Evolutionary conservation across 1,140 invertebrate species (phyloP).

Genomic region (Drosophila kanapiae): DNA sequence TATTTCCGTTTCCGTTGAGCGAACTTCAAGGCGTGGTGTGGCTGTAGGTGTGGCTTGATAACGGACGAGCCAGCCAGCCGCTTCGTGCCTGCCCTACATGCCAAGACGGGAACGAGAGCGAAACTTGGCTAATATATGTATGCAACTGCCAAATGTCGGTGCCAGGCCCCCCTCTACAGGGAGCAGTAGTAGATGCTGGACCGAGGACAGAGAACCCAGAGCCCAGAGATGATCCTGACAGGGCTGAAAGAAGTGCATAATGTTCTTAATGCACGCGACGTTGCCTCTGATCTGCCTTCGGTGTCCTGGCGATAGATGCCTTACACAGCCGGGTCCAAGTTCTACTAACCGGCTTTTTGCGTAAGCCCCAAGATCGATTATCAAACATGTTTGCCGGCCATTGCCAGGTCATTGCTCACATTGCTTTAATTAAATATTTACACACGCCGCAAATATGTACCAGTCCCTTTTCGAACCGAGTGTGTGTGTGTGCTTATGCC

Average conservation of each 20-base stretch:
- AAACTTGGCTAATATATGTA: constrained; percentile 49
- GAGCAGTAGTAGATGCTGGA: neutral
- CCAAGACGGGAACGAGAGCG: neutral
- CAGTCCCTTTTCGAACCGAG: neutral
- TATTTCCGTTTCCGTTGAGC: constrained; percentile 66
- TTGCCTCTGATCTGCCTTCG: constrained; percentile 1
- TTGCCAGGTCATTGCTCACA: constrained; percentile 38
- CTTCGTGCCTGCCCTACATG: neutral
- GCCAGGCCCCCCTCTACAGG: neutral
- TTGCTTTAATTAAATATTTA: constrained; percentile 52
- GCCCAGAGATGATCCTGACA: constrained; percentile 2
- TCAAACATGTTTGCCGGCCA: constrained; percentile 26
- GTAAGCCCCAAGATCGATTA: constrained; percentile 24
- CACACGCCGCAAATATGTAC: constrained; percentile 35
- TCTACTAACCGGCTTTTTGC: too few species aligned
- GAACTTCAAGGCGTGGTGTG: constrained; percentile 20
- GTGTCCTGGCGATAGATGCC: constrained; percentile 7
- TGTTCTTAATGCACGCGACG: constrained; percentile 30
- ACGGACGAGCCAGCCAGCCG: neutral
- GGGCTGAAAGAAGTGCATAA: constrained; percentile 31
- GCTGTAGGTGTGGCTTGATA: neutral
- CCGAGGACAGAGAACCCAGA: neutral
- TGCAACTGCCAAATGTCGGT: constrained; percentile 34
- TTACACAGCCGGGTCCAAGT: neutral
- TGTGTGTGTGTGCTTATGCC: constrained; percentile 29